Base-by-base conservation (phyloP, 2,888 invertebrate genomes). In the Meiosimyza platycephala region DNA sequence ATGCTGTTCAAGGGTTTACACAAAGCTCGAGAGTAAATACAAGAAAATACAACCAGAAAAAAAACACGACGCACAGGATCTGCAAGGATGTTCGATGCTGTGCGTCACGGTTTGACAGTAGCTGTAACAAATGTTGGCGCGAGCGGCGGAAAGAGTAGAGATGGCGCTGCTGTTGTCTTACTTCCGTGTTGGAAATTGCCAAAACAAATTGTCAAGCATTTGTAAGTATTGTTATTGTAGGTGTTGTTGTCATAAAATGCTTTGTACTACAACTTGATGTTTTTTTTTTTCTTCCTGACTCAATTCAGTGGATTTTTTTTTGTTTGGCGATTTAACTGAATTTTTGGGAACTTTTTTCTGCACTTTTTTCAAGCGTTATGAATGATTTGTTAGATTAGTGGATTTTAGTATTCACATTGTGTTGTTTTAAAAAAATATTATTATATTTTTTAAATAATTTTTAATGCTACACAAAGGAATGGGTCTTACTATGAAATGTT, bases 191-290 rank as follows among this genome's bases (percentile, higher is more conserved):
- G 80, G 78, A 80, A 83, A 83, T 83, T 83, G 84, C 81, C 81
- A 81, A 84, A 83, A 83, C 82, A 83, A 84, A 83, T 83, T 84
- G 83, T 81, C 80, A 81, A 84, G 83, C 84, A 82, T 83, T 84
- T 83, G 80, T 40, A 40, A 40, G 40, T 83, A 80, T 83, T 83
- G 81, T 83, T 83, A 83, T 82, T 83, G 80, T 81, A 80, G 83
- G 83, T 82, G 82, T 81, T 82, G 66, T 52, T 76, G 79, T 82
- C 76, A 77, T 80, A 80, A 76, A 80, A 77, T 78, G 75, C 76
- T 76, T 70, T 76, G 78, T 62, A 16, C 6, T 40, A 62, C 72
- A 67, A 54, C 65, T 72, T 60, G 65, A 48, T 55, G 54, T 28
- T 48, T 62, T 72, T 71, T 72, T 60, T 60, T 40, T 67, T 47